Percentiles rank a stretch among this genome's conserved stretches.
These are phyloP conservation scores for Pantelozetes paolii DNA, from an alignment of 2,888 invertebrate species.

Conservation along the genomic window DNA sequence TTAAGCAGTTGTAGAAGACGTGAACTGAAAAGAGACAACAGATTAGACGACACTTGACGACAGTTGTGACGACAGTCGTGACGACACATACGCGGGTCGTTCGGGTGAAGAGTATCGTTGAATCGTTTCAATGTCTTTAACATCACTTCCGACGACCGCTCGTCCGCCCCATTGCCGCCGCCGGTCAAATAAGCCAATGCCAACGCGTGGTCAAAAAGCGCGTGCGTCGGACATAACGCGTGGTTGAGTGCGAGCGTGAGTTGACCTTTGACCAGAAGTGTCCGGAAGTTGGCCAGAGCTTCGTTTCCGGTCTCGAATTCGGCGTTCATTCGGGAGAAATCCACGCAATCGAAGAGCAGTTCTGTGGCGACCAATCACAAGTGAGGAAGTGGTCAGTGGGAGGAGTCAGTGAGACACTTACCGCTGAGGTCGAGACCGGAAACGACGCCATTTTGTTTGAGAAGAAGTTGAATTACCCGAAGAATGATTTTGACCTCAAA, in stretches of 20 bases:
- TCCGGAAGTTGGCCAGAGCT: not conserved
- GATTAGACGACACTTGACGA: not conserved
- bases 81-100: constrained; percentile 24
- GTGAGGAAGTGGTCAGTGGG: not conserved
- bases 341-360: not conserved
- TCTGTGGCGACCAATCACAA: not conserved
- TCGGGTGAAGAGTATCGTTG: not conserved
- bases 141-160: constrained; percentile 24
- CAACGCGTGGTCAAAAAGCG: constrained; percentile 36
- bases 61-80: not conserved
- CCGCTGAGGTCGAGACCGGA: constrained; percentile 41
- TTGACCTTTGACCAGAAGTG: constrained; percentile 37
- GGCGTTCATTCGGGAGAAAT: constrained; percentile 9
- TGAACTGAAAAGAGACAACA: constrained; percentile 23
- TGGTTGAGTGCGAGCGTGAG: constrained; percentile 34
- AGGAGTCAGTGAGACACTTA: constrained; percentile 1
- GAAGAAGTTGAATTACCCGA: constrained; percentile 37
- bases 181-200: constrained; percentile 30
- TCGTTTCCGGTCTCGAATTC: constrained; percentile 34
- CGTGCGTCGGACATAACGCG: constrained; percentile 27
- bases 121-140: constrained; percentile 27
- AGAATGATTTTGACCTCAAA: constrained; percentile 42
- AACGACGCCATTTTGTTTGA: constrained; percentile 38
- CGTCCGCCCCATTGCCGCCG: not conserved
- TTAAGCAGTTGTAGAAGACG: constrained; percentile 11